Percentiles rank a stretch among this genome's conserved stretches.
Conservation (phyloP, 2,113 vertebrate species). For the Dendropsophus ebraccatus region DNA sequence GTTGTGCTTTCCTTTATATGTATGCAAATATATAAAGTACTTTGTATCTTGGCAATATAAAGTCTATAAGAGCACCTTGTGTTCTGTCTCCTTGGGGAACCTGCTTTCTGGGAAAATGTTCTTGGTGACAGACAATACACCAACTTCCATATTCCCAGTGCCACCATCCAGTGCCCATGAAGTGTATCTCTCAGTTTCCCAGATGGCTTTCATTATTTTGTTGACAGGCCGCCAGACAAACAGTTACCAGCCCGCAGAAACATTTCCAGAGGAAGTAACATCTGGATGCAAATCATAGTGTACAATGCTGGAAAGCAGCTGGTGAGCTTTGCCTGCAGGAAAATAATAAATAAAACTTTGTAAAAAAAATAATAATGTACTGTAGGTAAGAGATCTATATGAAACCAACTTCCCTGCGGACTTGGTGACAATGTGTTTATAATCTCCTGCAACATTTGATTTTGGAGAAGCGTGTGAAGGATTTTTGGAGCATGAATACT, state of each 20-base stretch:
- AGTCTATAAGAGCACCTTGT: conserved; percentile 32
- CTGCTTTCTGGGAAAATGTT: conserved; percentile 42
- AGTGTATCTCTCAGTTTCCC: conserved; percentile 45
- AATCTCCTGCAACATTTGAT: conserved; percentile 41
- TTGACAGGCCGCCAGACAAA: conserved; percentile 52
- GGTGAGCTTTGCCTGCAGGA: conserved; percentile 27
- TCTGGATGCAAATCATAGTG: conserved; percentile 38
- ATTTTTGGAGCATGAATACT: conserved; percentile 33
- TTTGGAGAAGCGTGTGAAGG: neutral
- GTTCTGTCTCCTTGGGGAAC: conserved; percentile 13
- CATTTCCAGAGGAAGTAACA: conserved; percentile 52
- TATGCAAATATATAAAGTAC: neutral
- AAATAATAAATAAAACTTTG: conserved; percentile 6
- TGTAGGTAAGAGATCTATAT: conserved; percentile 28
- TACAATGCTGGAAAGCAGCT: conserved; percentile 36
- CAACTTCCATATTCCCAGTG: conserved; percentile 36
- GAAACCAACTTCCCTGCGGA: conserved; percentile 7
- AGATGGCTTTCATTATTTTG: conserved; percentile 57
- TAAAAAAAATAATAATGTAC: conserved; percentile 12
- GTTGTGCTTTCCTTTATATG: neutral
- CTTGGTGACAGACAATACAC: conserved; percentile 47
- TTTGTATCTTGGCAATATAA: neutral
- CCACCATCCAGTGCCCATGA: conserved; percentile 43
- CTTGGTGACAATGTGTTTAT: conserved; percentile 22
- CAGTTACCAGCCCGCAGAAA: conserved; percentile 52